Evolutionary conservation across 2,797 vertebrate genomes (phyloP).

Genomic region (Mormyrops boulengeri): DNA sequence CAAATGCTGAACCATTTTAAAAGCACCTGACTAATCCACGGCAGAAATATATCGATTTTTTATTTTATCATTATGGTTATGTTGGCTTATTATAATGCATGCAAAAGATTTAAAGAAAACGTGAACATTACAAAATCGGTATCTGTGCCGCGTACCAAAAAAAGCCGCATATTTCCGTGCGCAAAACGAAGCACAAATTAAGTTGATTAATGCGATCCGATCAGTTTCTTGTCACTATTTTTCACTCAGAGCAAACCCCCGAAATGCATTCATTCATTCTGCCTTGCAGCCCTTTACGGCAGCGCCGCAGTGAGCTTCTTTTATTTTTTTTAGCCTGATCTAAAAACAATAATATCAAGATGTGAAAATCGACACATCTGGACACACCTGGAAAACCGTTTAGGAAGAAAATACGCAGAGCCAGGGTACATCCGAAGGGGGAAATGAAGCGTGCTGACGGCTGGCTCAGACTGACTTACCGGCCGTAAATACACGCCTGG

Average conservation of each 20-base stretch:
- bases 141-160: not conserved
- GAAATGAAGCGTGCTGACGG: not conserved
- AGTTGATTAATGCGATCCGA: not conserved
- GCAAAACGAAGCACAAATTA: not conserved
- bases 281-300: not conserved
- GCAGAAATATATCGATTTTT: not conserved
- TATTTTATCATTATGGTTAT: not conserved
- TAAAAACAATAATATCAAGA: not conserved
- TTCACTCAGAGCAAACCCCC: not conserved
- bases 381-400: slow-evolving; percentile 15
- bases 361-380: slow-evolving; percentile 7
- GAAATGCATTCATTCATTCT: slow-evolving; percentile 2
- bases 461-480: slow-evolving; percentile 19
- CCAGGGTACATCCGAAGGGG: not conserved
- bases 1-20: not conserved
- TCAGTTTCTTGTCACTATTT: not conserved
- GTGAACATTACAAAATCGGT: not conserved
- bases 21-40: not conserved
- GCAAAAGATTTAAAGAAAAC: not conserved
- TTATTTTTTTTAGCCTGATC: not conserved
- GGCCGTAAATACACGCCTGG: slow-evolving; percentile 10
- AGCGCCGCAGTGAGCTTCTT: not conserved
- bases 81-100: not conserved
- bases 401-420: not conserved
- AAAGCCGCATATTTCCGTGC: not conserved